phyloP scores from a whole-genome alignment of 64 coral and sea anemone genomes.

The Actinia equina region DNA sequence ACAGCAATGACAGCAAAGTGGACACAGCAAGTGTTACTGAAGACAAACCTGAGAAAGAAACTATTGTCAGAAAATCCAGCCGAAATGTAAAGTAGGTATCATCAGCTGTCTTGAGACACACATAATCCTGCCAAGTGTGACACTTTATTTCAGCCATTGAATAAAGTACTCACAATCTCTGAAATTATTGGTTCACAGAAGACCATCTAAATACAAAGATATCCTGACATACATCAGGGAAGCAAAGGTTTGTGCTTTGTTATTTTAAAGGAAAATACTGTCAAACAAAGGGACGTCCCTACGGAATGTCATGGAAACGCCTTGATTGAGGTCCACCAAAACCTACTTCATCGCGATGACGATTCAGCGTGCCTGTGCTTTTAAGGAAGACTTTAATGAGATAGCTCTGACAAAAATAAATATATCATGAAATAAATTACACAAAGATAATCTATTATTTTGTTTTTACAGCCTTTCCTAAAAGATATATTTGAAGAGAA shows the following conservation, averaged over 20 bases:
- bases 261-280: too few species aligned
- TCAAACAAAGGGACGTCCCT: too few species aligned
- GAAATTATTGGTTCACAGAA: background rate
- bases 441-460: background rate
- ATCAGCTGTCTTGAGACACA: background rate
- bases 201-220: slow-evolving; percentile 5
- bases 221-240: slow-evolving; percentile 51
- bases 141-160: too few species aligned
- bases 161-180: background rate
- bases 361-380: too few species aligned
- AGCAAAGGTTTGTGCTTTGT: slow-evolving; percentile 26
- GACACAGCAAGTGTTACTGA: background rate
- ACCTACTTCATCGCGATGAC: too few species aligned
- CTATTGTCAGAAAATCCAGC: background rate
- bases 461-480: slow-evolving; percentile 25
- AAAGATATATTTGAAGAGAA: slow-evolving; percentile 43
- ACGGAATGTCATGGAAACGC: too few species aligned
- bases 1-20: background rate
- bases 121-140: background rate
- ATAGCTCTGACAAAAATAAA: too few species aligned
- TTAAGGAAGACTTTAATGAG: too few species aligned
- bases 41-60: background rate
- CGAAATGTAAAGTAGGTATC: background rate
- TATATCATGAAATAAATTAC: too few species aligned
- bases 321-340: too few species aligned